Percentiles rank a stretch among this genome's conserved stretches.
phyloP scores from a whole-genome alignment of 2,113 vertebrate species.

The Prunella fulvescens region DNA sequence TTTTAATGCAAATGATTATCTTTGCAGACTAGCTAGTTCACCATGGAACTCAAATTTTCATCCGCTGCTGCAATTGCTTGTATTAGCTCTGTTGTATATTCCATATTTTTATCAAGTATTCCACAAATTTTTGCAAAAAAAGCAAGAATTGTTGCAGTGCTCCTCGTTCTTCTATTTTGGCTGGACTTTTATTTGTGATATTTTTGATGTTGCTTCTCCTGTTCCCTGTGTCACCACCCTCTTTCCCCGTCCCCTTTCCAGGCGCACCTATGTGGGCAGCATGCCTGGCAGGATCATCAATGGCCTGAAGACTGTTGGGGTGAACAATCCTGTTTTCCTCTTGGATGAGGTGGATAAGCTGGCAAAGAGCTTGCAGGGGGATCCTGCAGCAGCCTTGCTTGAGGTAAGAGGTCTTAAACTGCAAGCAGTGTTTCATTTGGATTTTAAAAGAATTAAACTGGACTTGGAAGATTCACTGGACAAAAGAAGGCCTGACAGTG shows the following conservation, averaged over 20 bases:
- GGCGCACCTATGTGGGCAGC: conserved; percentile 94
- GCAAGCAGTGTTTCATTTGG: background rate
- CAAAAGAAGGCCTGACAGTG: background rate
- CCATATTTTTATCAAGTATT: background rate
- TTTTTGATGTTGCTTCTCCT: background rate
- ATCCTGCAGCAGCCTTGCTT: conserved; percentile 92
- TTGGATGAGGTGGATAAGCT: conserved; percentile 97
- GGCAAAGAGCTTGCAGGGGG: conserved; percentile 93
- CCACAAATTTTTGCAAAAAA: background rate
- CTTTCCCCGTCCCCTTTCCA: background rate
- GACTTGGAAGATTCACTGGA: background rate
- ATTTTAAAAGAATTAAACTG: background rate
- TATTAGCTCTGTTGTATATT: background rate
- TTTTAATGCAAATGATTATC: background rate
- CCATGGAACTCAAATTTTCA: background rate
- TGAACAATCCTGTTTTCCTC: conserved; percentile 96
- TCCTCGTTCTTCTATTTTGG: background rate
- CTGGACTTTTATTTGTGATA: background rate
- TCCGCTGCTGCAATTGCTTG: background rate
- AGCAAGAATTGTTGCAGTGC: background rate
- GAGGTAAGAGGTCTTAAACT: conserved; percentile 80
- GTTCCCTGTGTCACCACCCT: background rate
- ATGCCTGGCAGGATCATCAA: conserved; percentile 98
- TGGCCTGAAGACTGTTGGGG: conserved; percentile 89
- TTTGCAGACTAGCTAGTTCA: background rate